These are phyloP conservation scores for Drosophila sturtevanti DNA, from an alignment of 1,140 invertebrate species.

Conservation along the genomic window DNA sequence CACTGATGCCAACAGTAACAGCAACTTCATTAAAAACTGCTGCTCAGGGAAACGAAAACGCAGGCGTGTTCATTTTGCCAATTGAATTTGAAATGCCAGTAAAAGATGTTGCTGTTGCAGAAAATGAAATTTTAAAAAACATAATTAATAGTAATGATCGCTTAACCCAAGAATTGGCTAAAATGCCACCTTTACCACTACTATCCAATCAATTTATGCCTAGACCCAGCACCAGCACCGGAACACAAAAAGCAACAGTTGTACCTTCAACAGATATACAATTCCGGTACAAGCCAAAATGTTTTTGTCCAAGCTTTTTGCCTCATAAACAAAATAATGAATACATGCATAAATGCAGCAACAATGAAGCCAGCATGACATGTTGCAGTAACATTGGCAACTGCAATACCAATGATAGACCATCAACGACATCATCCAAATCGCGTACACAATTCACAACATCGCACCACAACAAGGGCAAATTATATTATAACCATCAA, in stretches of 20 bases:
- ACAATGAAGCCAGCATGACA: constrained; percentile 18
- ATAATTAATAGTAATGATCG: constrained; percentile 75
- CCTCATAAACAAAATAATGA: constrained; percentile 62
- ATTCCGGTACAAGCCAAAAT: constrained; percentile 45
- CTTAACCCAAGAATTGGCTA: constrained; percentile 67
- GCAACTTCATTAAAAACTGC: constrained; percentile 32
- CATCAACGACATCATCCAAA: constrained; percentile 29
- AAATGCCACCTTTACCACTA: constrained; percentile 74
- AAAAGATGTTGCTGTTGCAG: constrained; percentile 25
- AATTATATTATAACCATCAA: constrained; percentile 22
- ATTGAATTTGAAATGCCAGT: constrained; percentile 50
- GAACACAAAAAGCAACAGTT: not conserved
- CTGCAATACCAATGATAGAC: constrained; percentile 22
- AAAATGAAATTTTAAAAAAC: constrained; percentile 68
- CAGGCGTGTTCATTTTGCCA: constrained; percentile 77
- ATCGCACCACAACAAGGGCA: constrained; percentile 23
- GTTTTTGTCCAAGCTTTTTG: constrained; percentile 75
- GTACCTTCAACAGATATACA: constrained; percentile 34
- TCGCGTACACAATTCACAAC: constrained; percentile 64
- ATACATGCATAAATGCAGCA: constrained; percentile 25
- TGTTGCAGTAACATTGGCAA: constrained; percentile 41
- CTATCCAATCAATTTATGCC: constrained; percentile 52
- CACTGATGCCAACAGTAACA: constrained; percentile 47
- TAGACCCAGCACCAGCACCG: constrained; percentile 17
- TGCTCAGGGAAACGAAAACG: constrained; percentile 60